A percentile compares a stretch with the other conserved stretches of the same genome.
These are phyloP conservation scores for Miltochrista miniata DNA, from an alignment of 2,888 invertebrate species.

Conservation along the genomic window DNA sequence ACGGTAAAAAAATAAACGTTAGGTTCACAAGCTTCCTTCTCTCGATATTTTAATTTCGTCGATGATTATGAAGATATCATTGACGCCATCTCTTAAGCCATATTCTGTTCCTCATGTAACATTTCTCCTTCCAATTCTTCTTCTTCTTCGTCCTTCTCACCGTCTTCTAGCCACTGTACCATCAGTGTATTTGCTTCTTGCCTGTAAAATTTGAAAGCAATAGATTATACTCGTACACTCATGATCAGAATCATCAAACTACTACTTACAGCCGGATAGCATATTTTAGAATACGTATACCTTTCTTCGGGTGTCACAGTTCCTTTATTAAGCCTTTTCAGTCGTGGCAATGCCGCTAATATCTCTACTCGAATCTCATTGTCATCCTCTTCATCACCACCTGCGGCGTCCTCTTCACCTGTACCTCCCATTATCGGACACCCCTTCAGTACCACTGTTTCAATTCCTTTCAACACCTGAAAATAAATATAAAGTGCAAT, in stretches of 20 bases:
- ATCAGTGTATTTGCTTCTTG: conserved; percentile 65
- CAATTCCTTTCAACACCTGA: conserved; percentile 70
- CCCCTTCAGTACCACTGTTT: conserved; percentile 78
- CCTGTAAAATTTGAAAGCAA: conserved; percentile 41
- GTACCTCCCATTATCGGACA: conserved; percentile 83
- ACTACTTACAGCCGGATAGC: neutral
- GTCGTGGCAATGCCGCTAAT: conserved; percentile 75
- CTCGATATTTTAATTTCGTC: too few species aligned
- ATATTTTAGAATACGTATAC: conserved; percentile 28
- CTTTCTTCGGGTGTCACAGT: conserved; percentile 76
- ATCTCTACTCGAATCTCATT: conserved; percentile 72
- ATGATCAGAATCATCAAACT: too few species aligned
- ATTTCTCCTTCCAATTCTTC: conserved; percentile 45
- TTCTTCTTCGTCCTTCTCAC: conserved; percentile 65
- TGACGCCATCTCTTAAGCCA: too few species aligned
- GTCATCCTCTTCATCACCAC: conserved; percentile 58
- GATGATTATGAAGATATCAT: too few species aligned
- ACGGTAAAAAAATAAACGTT: too few species aligned
- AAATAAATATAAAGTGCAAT: neutral
- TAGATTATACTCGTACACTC: too few species aligned
- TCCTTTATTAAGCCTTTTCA: conserved; percentile 83
- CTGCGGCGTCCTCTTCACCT: conserved; percentile 56
- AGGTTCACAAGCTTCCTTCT: too few species aligned
- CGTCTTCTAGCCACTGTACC: conserved; percentile 68
- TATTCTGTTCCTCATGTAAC: conserved; percentile 42